Conservation (phyloP, 2,113 vertebrate species). For the Platichthys stellatus region DNA sequence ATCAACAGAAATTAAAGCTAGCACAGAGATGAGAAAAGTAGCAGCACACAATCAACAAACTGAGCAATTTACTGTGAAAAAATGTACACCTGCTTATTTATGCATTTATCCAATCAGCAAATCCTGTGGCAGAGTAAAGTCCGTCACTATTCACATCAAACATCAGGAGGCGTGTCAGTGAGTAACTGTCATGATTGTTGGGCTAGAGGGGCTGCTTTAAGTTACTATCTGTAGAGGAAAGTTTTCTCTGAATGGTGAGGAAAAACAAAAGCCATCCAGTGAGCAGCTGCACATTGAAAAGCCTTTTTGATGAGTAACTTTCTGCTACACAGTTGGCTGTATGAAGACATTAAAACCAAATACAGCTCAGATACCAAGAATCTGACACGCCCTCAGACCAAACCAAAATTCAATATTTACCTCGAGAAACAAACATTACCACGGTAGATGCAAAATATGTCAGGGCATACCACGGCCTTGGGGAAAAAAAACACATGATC, state of each 20-base stretch:
- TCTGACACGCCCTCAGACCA: background rate
- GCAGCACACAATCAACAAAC: slow-evolving; percentile 6
- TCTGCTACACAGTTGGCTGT: background rate
- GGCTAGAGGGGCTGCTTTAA: background rate
- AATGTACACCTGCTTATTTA: background rate
- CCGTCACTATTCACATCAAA: background rate
- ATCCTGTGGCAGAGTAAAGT: background rate
- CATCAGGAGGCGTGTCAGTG: background rate
- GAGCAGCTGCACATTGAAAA: background rate
- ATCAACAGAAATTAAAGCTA: slow-evolving; percentile 1
- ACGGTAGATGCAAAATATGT: background rate
- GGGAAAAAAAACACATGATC: background rate
- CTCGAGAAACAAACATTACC: background rate
- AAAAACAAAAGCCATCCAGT: too few relatives aligned
- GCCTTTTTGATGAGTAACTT: background rate
- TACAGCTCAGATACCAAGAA: background rate
- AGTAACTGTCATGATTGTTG: background rate
- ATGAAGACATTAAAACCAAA: background rate
- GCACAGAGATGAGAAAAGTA: background rate
- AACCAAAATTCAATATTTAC: background rate
- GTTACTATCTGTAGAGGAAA: background rate
- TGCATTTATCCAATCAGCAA: too few relatives aligned
- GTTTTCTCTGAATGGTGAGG: too few relatives aligned
- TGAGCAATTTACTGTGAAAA: background rate
- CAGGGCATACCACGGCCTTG: background rate